These are phyloP conservation scores for Linyphia triangularis DNA, from an alignment of 2,888 invertebrate species.

Conservation along the genomic window DNA sequence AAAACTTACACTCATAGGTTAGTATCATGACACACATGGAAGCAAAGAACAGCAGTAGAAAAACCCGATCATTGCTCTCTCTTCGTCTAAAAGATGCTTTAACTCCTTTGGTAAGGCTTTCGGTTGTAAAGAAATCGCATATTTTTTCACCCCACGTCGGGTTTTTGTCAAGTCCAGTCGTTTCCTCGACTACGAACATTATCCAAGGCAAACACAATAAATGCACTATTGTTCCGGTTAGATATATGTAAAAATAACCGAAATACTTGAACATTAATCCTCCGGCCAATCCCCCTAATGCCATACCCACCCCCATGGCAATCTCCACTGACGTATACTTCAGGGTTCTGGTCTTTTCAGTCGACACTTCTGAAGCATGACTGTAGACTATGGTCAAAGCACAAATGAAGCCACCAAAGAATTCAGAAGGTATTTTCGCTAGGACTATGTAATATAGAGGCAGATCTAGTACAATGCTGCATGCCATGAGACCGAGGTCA, in stretches of 20 bases:
- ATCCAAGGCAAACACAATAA: slow-evolving; percentile 21
- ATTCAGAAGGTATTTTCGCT: slow-evolving; percentile 22
- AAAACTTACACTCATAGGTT: slow-evolving; percentile 62
- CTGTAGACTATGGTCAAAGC: slow-evolving; percentile 55
- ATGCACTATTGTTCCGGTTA: neutral
- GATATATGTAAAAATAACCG: slow-evolving; percentile 43
- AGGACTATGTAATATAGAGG: slow-evolving; percentile 36
- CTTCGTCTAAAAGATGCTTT: slow-evolving; percentile 14
- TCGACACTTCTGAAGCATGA: slow-evolving; percentile 51
- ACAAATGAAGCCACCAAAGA: slow-evolving; percentile 63
- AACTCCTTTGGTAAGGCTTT: slow-evolving; percentile 24
- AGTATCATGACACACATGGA: slow-evolving; percentile 59
- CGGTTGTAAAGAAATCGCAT: slow-evolving; percentile 21
- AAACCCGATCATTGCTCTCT: slow-evolving; percentile 23
- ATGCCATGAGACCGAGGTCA: slow-evolving; percentile 28
- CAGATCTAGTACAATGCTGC: slow-evolving; percentile 2
- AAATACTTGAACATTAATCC: slow-evolving; percentile 43
- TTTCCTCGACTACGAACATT: slow-evolving; percentile 45
- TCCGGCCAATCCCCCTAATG: slow-evolving; percentile 29
- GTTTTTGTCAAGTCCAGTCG: slow-evolving; percentile 20
- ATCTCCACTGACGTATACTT: slow-evolving; percentile 59
- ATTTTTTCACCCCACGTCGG: slow-evolving; percentile 18
- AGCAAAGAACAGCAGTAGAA: slow-evolving; percentile 20
- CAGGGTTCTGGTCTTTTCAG: slow-evolving; percentile 33
- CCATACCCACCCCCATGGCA: slow-evolving; percentile 34